Base-by-base conservation (phyloP, 2,797 vertebrate genomes). In the Jordanella pulchra region DNA sequence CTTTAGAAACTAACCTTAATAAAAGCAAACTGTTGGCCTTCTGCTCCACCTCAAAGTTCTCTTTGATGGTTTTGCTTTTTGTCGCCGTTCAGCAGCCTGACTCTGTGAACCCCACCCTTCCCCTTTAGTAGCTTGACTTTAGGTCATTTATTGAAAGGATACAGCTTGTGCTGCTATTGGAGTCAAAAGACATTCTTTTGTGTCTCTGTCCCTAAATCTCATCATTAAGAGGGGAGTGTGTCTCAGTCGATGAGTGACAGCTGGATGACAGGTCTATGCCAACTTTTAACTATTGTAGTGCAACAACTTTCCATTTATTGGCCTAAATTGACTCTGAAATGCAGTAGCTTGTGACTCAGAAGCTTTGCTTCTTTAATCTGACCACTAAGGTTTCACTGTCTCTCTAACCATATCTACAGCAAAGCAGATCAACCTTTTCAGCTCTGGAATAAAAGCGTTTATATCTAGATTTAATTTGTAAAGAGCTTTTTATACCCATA, bases 151-250 rank as follows among this genome's bases (percentile, higher is more conserved):
- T 69, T 47, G 75, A 42, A 78, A 76, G 81, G 83, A 89, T 83
- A 75, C 76, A 83, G 77, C 76, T 74, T 79, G 70, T 87, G 81
- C 87, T 81, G 73, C 82, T 61, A 70, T 80, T 86, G 86, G 76
- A 85, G 80, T 72, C 80, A 73, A 60, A 67, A 63, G 73, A 83
- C 82, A 88, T 90, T 89, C 87, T 71, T 76, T 35, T 45, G 81
- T 76, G 72, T 84, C 86, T 56, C 84, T 80, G 74, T 25, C 39
- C 76, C 73, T 3, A 23, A 65, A 65, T 65, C 75, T 63, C 30
- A 60, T 71, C 69, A 85, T 79, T 11, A 21, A 54, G 28, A 27
- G 28, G 66, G 11, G 55, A 65, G 71, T 81, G 45, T 74, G 70
- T 60, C 73, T 85, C 79, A 27, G 77, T 87, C 54, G 32, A 65